These are phyloP conservation scores for Tapirus indicus DNA, from an alignment of 2,797 vertebrate species.

Conservation along the genomic window DNA sequence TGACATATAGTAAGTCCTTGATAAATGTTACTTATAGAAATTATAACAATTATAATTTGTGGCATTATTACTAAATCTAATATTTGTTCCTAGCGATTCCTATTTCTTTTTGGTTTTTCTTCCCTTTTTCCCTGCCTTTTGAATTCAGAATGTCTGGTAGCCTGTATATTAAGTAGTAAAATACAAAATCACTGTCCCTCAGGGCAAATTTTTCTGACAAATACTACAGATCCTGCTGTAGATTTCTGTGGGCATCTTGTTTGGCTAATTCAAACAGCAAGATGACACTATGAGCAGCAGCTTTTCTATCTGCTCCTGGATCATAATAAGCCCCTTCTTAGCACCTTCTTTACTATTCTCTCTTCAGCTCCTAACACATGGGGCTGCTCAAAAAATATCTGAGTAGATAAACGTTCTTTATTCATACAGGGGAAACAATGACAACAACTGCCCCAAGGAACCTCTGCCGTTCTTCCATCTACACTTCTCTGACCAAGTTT, in stretches of 20 bases:
- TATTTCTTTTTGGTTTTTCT: not conserved
- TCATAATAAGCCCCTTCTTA: not conserved
- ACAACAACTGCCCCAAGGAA: not conserved
- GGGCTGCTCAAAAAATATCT: not conserved
- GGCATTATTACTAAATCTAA: not conserved
- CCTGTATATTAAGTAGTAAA: not conserved
- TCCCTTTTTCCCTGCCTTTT: not conserved
- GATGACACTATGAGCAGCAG: not conserved
- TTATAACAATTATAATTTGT: not conserved
- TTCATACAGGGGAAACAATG: not conserved
- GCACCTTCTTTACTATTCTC: not conserved
- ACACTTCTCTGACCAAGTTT: conserved; percentile 4
- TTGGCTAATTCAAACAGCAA: conserved; percentile 5
- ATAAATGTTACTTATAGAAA: not conserved
- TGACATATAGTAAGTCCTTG: not conserved
- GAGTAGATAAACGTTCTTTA: not conserved
- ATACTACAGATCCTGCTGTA: not conserved
- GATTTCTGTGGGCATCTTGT: not conserved
- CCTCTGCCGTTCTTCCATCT: not conserved
- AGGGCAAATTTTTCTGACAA: not conserved
- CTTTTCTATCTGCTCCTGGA: not conserved
- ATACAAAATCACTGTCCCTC: not conserved
- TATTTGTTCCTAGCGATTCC: not conserved
- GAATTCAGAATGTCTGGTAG: conserved; percentile 3
- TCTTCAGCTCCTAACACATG: not conserved